A percentile compares a stretch with the other conserved stretches of the same genome.
These are phyloP conservation scores for Orchesella cincta DNA, from an alignment of 1,140 invertebrate genomes.

Conservation along the genomic window DNA sequence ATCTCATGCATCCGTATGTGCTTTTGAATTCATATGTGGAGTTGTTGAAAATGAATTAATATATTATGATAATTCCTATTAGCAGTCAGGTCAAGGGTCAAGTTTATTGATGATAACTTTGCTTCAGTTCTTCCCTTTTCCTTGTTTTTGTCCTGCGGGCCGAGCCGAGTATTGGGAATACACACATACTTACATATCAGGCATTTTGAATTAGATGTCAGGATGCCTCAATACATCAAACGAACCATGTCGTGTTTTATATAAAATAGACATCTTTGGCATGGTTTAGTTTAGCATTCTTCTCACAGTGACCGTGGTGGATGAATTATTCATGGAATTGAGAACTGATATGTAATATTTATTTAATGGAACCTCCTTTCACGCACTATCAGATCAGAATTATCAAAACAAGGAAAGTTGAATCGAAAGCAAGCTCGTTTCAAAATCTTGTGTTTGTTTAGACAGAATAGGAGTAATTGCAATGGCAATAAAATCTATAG, in stretches of 20 bases:
- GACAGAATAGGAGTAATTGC: neutral
- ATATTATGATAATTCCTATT: neutral
- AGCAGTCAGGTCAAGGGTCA: conserved; percentile 5
- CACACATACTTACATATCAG: neutral
- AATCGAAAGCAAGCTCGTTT: neutral
- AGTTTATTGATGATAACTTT: conserved; percentile 8
- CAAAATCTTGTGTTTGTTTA: neutral
- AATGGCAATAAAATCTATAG: too few relatives aligned
- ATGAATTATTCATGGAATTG: conserved; percentile 20
- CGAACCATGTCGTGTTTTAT: neutral
- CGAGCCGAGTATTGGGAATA: neutral
- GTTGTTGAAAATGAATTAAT: conserved; percentile 16
- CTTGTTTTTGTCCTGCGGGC: neutral
- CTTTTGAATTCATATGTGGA: neutral
- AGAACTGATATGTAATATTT: conserved; percentile 4
- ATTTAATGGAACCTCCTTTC: conserved; percentile 29
- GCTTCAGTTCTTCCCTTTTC: neutral
- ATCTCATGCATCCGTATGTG: too few relatives aligned
- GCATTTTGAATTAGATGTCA: neutral
- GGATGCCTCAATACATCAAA: neutral
- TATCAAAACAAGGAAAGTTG: conserved; percentile 2
- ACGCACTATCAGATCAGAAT: conserved; percentile 17
- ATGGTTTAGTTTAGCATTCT: neutral
- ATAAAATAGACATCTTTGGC: neutral
- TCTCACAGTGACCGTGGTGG: neutral